Conservation (phyloP, 2,113 vertebrate genomes). For the Accipiter cooperii region DNA sequence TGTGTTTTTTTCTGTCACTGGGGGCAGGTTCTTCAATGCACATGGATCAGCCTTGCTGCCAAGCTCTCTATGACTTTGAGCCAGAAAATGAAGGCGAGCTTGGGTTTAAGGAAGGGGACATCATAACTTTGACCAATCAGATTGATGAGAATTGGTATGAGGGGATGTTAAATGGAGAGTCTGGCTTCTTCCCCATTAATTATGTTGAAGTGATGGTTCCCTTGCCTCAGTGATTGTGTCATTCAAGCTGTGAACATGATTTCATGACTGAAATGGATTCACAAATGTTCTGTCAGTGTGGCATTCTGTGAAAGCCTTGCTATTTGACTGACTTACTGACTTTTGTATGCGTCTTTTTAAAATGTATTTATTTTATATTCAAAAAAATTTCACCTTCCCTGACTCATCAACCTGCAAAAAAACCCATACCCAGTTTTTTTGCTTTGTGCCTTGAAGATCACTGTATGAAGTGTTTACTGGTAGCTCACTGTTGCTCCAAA, state of each 20-base stretch:
- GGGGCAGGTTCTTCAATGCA: slow-evolving; percentile 75
- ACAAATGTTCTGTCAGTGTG: slow-evolving; percentile 67
- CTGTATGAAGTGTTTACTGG: slow-evolving; percentile 39
- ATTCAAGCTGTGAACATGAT: slow-evolving; percentile 35
- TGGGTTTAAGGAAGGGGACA: slow-evolving; percentile 92
- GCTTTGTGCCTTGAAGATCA: slow-evolving; percentile 68
- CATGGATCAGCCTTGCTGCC: slow-evolving; percentile 90
- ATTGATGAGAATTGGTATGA: slow-evolving; percentile 98
- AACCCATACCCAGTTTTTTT: slow-evolving; percentile 55
- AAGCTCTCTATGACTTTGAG: slow-evolving; percentile 90
- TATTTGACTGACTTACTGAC: slow-evolving; percentile 71
- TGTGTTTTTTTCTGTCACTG: slow-evolving; percentile 3
- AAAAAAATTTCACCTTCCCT: slow-evolving; percentile 44
- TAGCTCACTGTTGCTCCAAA: slow-evolving; percentile 59
- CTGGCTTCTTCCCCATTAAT: slow-evolving; percentile 94
- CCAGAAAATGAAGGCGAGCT: slow-evolving; percentile 93
- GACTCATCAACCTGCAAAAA: slow-evolving; percentile 57
- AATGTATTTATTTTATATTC: slow-evolving; percentile 84
- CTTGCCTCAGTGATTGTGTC: slow-evolving; percentile 80
- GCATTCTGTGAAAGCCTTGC: slow-evolving; percentile 74
- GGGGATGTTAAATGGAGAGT: slow-evolving; percentile 85
- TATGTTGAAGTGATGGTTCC: slow-evolving; percentile 91
- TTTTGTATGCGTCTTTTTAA: slow-evolving; percentile 76
- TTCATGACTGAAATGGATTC: slow-evolving; percentile 62
- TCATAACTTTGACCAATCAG: slow-evolving; percentile 92